Evolutionary conservation across 1,140 invertebrate species (phyloP).

Genomic region (Leptonema lineaticorne): DNA sequence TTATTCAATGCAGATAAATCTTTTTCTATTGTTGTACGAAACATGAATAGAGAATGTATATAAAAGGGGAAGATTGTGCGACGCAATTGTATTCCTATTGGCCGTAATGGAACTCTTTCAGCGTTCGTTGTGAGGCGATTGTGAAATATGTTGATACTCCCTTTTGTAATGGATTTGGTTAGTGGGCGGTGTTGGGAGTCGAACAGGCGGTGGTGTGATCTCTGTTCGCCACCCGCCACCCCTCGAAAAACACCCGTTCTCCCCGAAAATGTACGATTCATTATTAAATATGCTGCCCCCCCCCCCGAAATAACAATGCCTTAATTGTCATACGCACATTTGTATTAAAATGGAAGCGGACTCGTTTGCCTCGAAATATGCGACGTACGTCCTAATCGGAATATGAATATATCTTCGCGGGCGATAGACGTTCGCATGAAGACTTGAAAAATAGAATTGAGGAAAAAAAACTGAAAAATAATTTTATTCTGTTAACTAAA

Average conservation of each 20-base stretch:
- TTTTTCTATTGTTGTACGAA: slow-evolving; percentile 42
- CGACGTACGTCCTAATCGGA: neutral
- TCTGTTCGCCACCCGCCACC: neutral
- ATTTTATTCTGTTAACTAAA: too few species aligned
- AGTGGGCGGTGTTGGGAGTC: slow-evolving; percentile 25
- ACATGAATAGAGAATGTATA: slow-evolving; percentile 43
- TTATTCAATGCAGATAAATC: slow-evolving; percentile 43
- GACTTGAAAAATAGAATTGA: too few species aligned
- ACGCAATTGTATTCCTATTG: slow-evolving; percentile 43
- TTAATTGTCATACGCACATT: slow-evolving; percentile 27
- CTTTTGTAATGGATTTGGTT: slow-evolving; percentile 42
- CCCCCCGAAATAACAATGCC: slow-evolving; percentile 34
- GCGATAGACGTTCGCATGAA: too few species aligned
- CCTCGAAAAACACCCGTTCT: too few species aligned
- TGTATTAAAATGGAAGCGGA: neutral
- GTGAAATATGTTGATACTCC: slow-evolving; percentile 43
- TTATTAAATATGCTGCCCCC: slow-evolving; percentile 36
- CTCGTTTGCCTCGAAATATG: neutral
- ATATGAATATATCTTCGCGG: too few species aligned
- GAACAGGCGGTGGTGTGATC: neutral
- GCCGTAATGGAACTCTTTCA: slow-evolving; percentile 42
- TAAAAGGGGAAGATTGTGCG: slow-evolving; percentile 42
- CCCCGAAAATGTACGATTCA: slow-evolving; percentile 29
- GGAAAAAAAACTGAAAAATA: too few species aligned
- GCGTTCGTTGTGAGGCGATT: slow-evolving; percentile 40